phyloP scores from a whole-genome alignment of 2,797 vertebrate species.

The Labroides dimidiatus region DNA sequence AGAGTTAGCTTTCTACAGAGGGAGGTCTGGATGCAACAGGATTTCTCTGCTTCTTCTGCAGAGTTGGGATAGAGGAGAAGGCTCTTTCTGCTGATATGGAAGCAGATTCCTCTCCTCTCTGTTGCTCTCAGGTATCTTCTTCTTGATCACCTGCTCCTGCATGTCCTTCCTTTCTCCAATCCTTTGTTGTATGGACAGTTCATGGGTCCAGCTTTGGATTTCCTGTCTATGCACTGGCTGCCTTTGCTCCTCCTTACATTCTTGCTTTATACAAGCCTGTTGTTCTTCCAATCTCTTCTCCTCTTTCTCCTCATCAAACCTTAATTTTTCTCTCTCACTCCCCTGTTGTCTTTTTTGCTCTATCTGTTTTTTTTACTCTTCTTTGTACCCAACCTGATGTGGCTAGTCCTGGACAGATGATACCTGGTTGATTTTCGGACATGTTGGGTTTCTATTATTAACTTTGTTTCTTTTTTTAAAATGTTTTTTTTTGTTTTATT shows the following conservation, averaged over 20 bases:
- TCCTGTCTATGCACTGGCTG: conserved; percentile 82
- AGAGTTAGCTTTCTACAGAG: conserved; percentile 77
- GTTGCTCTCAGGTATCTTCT: conserved; percentile 65
- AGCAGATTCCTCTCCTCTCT: conserved; percentile 67
- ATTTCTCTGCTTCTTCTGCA: conserved; percentile 78
- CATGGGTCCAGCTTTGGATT: too few relatives aligned
- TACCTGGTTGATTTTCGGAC: conserved; percentile 85
- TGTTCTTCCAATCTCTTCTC: conserved; percentile 87
- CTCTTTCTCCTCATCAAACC: conserved; percentile 88
- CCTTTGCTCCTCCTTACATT: conserved; percentile 89
- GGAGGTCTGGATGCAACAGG: conserved; percentile 75
- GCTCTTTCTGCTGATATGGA: conserved; percentile 73
- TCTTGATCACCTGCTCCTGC: conserved; percentile 79
- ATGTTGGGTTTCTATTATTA: too few relatives aligned
- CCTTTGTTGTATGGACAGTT: conserved; percentile 77
- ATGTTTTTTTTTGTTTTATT: too few relatives aligned
- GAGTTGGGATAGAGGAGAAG: conserved; percentile 85
- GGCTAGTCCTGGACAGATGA: conserved; percentile 79
- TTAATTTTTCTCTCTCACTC: conserved; percentile 82
- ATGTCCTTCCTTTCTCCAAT: conserved; percentile 47
- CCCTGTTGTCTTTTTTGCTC: conserved; percentile 77
- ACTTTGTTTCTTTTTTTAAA: too few relatives aligned
- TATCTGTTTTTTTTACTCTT: conserved; percentile 91
- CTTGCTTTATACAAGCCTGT: conserved; percentile 85
- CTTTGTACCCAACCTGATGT: conserved; percentile 86